Evolutionary conservation across 2,113 vertebrate species (phyloP).

Genomic region (Murina feae): DNA sequence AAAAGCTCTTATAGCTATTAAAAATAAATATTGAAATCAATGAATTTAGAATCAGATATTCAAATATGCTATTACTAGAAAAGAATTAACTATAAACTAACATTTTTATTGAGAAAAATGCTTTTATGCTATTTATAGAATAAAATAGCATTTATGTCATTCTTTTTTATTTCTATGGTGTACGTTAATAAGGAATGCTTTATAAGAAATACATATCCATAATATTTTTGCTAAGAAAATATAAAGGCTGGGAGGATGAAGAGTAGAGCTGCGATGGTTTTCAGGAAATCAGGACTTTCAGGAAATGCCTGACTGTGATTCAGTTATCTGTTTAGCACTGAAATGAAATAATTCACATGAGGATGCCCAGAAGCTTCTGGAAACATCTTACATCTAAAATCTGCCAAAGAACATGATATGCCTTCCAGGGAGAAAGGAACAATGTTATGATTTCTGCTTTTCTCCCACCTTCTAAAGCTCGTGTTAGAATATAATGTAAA

Average conservation of each 20-base stretch:
- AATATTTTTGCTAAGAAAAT: not conserved
- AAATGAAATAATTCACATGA: slow-evolving; percentile 11
- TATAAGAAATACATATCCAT: not conserved
- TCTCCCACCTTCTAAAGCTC: not conserved
- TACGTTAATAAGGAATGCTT: not conserved
- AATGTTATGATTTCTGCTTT: not conserved
- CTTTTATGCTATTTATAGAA: not conserved
- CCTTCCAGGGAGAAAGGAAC: not conserved
- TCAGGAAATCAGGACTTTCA: not conserved
- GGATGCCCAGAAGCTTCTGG: not conserved
- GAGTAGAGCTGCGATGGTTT: not conserved
- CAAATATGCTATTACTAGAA: not conserved
- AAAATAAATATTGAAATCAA: slow-evolving; percentile 25
- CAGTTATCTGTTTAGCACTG: not conserved
- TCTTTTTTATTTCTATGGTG: not conserved
- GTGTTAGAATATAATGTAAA: not conserved
- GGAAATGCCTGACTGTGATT: slow-evolving; percentile 12
- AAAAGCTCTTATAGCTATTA: not conserved
- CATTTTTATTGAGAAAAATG: not conserved
- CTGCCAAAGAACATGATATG: not conserved
- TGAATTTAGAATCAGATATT: not conserved
- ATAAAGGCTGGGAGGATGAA: not conserved
- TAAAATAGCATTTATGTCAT: not conserved
- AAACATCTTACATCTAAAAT: not conserved
- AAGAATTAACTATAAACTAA: not conserved